Conservation (phyloP, 92 coral and sea anemone genomes). For the Micromussa lordhowensis region DNA sequence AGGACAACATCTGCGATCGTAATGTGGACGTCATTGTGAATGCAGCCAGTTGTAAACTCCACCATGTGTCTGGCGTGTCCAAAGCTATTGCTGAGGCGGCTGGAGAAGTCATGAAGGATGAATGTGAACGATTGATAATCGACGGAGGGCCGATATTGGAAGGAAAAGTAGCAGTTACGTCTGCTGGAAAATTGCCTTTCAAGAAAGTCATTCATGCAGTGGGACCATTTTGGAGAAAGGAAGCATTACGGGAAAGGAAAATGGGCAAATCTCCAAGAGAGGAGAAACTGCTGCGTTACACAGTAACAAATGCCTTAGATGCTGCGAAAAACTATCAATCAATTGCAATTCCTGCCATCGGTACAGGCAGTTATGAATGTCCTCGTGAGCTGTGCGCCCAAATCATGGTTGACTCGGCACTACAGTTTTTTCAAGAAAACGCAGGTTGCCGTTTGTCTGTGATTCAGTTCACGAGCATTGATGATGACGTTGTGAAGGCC, state of each 20-base stretch:
- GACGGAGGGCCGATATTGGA: conserved; percentile 43
- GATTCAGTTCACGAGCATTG: conserved; percentile 67
- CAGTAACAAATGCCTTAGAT: conserved; percentile 49
- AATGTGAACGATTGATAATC: conserved; percentile 52
- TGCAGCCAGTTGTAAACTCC: conserved; percentile 65
- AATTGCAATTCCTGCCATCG: conserved; percentile 81
- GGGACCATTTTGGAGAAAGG: conserved; percentile 60
- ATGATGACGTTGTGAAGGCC: conserved; percentile 45
- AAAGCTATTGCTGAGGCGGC: conserved; percentile 70
- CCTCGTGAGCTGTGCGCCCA: conserved; percentile 78
- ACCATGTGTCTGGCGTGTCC: conserved; percentile 76
- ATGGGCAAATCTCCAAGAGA: conserved; percentile 25
- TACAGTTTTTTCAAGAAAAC: conserved; percentile 44
- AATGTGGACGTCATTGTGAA: conserved; percentile 76
- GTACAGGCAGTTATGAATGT: conserved; percentile 72
- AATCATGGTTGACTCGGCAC: conserved; percentile 54
- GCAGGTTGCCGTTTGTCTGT: conserved; percentile 45
- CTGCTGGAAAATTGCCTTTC: conserved; percentile 76
- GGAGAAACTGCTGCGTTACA: conserved; percentile 43
- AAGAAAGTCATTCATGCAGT: conserved; percentile 73
- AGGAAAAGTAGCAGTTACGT: conserved; percentile 67
- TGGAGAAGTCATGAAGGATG: conserved; percentile 73
- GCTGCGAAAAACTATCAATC: conserved; percentile 50
- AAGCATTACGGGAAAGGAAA: conserved; percentile 9
- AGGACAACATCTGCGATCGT: conserved; percentile 77